These are phyloP conservation scores for Brenthis ino DNA, from an alignment of 2,888 invertebrate species.

Conservation along the genomic window DNA sequence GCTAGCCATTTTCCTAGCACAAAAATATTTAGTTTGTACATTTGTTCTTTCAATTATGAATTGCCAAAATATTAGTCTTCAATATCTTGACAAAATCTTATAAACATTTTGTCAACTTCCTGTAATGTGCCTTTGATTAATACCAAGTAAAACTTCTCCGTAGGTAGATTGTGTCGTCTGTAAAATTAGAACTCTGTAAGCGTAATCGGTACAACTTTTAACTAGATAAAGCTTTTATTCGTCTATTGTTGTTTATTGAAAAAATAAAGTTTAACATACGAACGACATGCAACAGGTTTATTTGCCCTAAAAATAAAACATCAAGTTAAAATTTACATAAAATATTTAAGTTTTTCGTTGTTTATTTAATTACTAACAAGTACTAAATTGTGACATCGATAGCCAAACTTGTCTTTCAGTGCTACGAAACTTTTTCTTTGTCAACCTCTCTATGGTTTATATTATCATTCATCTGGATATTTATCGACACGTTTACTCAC, in stretches of 20 bases:
- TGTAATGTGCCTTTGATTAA: too few species aligned
- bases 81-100: too few species aligned
- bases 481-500: not conserved
- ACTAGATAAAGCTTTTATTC: slow-evolving; percentile 2
- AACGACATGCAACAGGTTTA: slow-evolving; percentile 4
- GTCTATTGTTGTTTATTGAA: not conserved
- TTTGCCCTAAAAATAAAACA: slow-evolving; percentile 7
- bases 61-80: too few species aligned
- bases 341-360: slow-evolving; percentile 4
- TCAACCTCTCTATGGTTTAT: not conserved
- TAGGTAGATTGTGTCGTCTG: too few species aligned
- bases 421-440: slow-evolving; percentile 8
- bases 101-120: too few species aligned
- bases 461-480: slow-evolving; percentile 1
- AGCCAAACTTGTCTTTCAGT: slow-evolving; percentile 5
- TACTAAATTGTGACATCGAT: slow-evolving; percentile 7
- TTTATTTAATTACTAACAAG: slow-evolving; percentile 16
- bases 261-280: slow-evolving; percentile 6
- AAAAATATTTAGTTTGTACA: not conserved
- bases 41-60: too few species aligned
- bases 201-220: not conserved
- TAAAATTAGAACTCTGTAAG: too few species aligned
- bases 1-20: not conserved
- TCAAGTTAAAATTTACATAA: not conserved
- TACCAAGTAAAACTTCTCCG: too few species aligned